Evolutionary conservation across 1,140 invertebrate genomes (phyloP).

Genomic region (Habropoda laboriosa): DNA sequence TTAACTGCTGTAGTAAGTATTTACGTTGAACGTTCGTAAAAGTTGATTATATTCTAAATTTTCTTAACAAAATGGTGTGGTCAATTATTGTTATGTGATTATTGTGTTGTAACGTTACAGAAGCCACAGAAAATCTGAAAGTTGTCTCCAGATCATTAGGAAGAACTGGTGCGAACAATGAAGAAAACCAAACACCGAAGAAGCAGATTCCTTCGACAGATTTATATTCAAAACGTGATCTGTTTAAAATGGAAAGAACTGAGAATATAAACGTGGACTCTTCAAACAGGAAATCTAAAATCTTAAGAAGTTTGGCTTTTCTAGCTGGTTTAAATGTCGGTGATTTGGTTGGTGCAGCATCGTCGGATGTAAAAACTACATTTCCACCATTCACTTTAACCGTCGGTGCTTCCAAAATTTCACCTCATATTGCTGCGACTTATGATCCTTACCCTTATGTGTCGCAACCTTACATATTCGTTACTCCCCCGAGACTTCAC

Average conservation of each 20-base stretch:
- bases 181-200: neutral
- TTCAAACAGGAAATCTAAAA: conserved; percentile 54
- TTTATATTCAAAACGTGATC: neutral
- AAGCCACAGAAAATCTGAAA: neutral
- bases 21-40: neutral
- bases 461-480: conserved; percentile 46
- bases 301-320: conserved; percentile 73
- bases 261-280: neutral
- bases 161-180: neutral
- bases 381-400: conserved; percentile 32
- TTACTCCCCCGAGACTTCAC: conserved; percentile 22
- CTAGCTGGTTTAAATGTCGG: conserved; percentile 71
- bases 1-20: conserved; percentile 51
- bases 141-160: neutral
- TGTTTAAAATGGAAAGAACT: neutral
- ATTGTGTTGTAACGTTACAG: conserved; percentile 9
- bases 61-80: neutral
- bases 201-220: neutral
- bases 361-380: conserved; percentile 44
- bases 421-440: conserved; percentile 68
- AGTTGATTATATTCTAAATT: neutral
- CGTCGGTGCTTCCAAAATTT: conserved; percentile 20
- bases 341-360: conserved; percentile 51
- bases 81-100: neutral
- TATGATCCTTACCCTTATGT: conserved; percentile 68